phyloP scores from a whole-genome alignment of 2,888 invertebrate species.

The Conops quadrifasciatus region DNA sequence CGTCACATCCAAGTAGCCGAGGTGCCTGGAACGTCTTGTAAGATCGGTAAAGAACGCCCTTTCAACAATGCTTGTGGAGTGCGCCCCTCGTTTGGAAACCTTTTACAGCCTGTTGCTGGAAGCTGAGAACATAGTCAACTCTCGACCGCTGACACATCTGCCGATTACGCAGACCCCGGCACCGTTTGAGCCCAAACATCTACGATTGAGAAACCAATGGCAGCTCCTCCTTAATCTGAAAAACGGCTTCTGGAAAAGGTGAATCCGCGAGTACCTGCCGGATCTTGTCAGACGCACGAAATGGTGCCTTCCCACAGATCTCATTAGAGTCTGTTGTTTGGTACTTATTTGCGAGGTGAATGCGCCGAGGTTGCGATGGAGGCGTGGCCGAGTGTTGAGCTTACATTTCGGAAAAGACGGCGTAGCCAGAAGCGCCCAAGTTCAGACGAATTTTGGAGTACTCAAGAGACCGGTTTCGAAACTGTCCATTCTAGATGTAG shows the following conservation, averaged over 20 bases:
- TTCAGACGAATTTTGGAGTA: slow-evolving; percentile 17
- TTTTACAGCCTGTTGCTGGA: slow-evolving; percentile 33
- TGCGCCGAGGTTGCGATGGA: slow-evolving; percentile 25
- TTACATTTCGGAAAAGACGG: slow-evolving; percentile 26
- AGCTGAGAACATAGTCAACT: slow-evolving; percentile 39
- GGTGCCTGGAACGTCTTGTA: slow-evolving; percentile 42
- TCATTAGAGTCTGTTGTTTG: slow-evolving; percentile 20
- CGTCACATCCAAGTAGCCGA: slow-evolving; percentile 40
- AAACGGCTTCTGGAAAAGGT: slow-evolving; percentile 20
- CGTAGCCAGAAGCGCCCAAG: slow-evolving; percentile 13
- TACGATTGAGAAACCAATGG: slow-evolving; percentile 13
- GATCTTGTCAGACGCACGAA: slow-evolving; percentile 33
- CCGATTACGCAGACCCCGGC: slow-evolving; percentile 36
- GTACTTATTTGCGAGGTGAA: slow-evolving; percentile 32
- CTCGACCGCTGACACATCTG: slow-evolving; percentile 37
- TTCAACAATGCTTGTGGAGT: slow-evolving; percentile 23
- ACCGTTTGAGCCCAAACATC: slow-evolving; percentile 7
- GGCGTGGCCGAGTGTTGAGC: slow-evolving; percentile 24
- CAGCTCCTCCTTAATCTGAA: slow-evolving; percentile 20
- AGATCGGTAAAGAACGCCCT: slow-evolving; percentile 29
- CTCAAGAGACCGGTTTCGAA: slow-evolving; percentile 28
- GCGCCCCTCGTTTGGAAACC: slow-evolving; percentile 29
- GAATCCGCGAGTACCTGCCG: slow-evolving; percentile 33
- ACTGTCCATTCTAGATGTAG: slow-evolving; percentile 27
- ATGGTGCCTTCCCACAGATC: slow-evolving; percentile 28